Conservation (phyloP, 92 coral and sea anemone species). For the Palythoa grandis region DNA sequence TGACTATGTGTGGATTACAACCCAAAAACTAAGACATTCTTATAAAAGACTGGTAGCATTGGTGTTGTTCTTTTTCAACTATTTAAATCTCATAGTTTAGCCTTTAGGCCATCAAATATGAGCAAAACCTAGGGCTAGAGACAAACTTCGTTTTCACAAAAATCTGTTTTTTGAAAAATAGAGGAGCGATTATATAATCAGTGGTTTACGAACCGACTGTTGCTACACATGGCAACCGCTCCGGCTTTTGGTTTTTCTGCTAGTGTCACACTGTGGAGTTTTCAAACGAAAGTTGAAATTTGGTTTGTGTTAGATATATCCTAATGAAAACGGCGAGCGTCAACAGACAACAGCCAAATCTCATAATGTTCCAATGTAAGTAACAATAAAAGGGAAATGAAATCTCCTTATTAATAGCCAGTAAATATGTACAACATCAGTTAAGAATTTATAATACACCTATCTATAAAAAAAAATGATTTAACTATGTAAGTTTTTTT, state of each 20-base stretch:
- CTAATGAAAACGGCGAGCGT: not conserved
- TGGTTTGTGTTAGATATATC: not conserved
- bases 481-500: not conserved
- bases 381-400: not conserved
- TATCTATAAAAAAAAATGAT: conserved; percentile 5
- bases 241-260: not conserved
- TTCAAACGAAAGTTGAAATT: not conserved
- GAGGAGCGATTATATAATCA: too few relatives aligned
- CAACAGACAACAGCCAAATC: not conserved
- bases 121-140: too few relatives aligned
- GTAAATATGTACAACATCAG: not conserved
- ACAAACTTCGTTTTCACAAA: too few relatives aligned
- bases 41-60: not conserved
- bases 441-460: conserved; percentile 8
- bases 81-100: not conserved
- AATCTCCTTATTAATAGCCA: not conserved
- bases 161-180: too few relatives aligned
- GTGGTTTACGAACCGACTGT: too few relatives aligned
- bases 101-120: too few relatives aligned
- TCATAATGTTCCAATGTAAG: not conserved
- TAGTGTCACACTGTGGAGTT: not conserved
- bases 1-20: not conserved
- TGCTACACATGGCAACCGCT: not conserved
- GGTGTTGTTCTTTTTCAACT: not conserved
- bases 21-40: not conserved